phyloP scores from a whole-genome alignment of 1,140 invertebrate genomes.

The Papilio polytes region DNA sequence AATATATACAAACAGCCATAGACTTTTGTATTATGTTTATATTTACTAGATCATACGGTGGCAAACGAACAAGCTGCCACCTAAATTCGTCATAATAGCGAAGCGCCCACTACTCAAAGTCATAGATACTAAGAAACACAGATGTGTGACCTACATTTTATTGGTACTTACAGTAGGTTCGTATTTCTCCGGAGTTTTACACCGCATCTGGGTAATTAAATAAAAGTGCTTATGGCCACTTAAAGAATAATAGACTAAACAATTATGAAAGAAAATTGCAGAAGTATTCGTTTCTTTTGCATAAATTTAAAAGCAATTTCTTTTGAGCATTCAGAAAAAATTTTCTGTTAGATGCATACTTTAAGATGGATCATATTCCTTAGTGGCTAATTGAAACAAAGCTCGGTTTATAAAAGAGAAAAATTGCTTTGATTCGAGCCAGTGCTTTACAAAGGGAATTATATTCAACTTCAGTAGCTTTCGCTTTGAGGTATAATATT shows the following conservation, averaged over 20 bases:
- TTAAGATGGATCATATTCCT: conserved; percentile 35
- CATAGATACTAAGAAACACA: no score
- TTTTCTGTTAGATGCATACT: conserved; percentile 24
- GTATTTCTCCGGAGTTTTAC: no score
- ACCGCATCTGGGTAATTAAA: no score
- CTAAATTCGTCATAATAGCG: no score
- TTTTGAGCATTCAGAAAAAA: conserved; percentile 6
- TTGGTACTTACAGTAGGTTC: no score
- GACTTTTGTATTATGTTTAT: no score
- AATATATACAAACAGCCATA: no score
- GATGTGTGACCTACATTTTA: no score
- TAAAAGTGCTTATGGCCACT: background rate
- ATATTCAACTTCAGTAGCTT: conserved; percentile 33
- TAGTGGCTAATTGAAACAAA: conserved; percentile 38
- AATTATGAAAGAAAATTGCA: background rate
- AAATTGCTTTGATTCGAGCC: conserved; percentile 37
- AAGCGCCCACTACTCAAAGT: no score
- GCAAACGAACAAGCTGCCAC: no score
- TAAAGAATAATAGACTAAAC: background rate
- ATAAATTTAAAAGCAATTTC: conserved; percentile 21
- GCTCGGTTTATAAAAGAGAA: conserved; percentile 38
- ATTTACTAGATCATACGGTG: no score
- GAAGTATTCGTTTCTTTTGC: background rate
- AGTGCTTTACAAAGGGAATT: conserved; percentile 38
- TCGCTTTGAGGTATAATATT: conserved; percentile 25